Conservation (phyloP, 2,888 invertebrate species). For the Papilio protenor region DNA sequence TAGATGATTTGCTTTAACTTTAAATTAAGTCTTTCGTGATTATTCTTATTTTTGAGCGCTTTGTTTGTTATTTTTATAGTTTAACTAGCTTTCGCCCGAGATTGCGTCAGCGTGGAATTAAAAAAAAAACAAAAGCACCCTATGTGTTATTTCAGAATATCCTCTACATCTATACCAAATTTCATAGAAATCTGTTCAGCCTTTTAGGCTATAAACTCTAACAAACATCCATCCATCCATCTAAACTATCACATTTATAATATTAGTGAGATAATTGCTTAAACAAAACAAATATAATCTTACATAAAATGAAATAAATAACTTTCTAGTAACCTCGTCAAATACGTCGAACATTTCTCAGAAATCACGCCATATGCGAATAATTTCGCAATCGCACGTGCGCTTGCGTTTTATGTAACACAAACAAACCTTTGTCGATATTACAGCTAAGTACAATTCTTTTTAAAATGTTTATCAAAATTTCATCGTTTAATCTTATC, state of each 20-base stretch:
- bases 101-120: no score
- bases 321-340: neutral
- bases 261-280: neutral
- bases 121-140: no score
- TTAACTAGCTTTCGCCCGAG: no score
- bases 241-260: no score
- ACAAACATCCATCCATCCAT: no score
- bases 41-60: neutral
- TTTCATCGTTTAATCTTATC: slow-evolving; percentile 36
- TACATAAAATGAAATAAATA: neutral
- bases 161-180: no score
- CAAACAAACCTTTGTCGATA: slow-evolving; percentile 2
- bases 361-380: slow-evolving; percentile 20
- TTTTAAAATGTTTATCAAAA: slow-evolving; percentile 34
- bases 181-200: no score
- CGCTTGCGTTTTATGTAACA: slow-evolving; percentile 28
- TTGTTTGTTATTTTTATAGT: neutral
- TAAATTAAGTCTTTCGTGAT: no score
- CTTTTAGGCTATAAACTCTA: no score
- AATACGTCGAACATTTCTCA: slow-evolving; percentile 1
- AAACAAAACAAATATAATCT: neutral
- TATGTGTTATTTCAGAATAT: no score
- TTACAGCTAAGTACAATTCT: slow-evolving; percentile 14
- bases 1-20: neutral
- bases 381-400: slow-evolving; percentile 21